phyloP scores from a whole-genome alignment of 2,888 invertebrate genomes.

The Yponomeuta sedellus region DNA sequence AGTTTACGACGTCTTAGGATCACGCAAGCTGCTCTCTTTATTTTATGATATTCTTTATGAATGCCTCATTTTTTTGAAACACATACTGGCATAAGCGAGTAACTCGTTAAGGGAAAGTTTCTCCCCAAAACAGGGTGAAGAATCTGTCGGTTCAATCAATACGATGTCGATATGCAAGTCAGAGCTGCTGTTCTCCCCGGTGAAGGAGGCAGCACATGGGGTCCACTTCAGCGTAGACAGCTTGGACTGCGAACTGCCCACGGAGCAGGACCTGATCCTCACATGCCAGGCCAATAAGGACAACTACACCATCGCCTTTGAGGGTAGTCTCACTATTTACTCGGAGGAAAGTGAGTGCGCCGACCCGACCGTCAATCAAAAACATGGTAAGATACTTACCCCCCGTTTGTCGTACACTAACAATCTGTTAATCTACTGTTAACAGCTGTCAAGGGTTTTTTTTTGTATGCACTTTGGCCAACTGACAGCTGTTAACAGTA shows the following conservation, averaged over 20 bases:
- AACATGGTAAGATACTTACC: slow-evolving; percentile 51
- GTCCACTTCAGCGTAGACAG: slow-evolving; percentile 93
- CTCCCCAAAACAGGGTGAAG: slow-evolving; percentile 76
- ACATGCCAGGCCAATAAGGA: slow-evolving; percentile 95
- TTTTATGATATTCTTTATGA: neutral
- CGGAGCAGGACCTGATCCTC: slow-evolving; percentile 89
- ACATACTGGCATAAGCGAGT: neutral
- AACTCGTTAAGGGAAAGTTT: neutral
- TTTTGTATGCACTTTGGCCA: no score
- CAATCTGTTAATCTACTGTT: no score
- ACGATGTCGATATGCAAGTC: slow-evolving; percentile 95
- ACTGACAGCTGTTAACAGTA: no score
- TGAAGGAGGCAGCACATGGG: slow-evolving; percentile 86
- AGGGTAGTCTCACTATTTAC: slow-evolving; percentile 90
- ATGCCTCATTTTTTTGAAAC: neutral
- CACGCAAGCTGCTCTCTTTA: neutral
- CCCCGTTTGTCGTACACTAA: no score
- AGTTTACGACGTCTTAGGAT: slow-evolving; percentile 17
- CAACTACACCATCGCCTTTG: slow-evolving; percentile 96
- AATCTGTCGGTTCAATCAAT: slow-evolving; percentile 83
- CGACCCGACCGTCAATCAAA: slow-evolving; percentile 70
- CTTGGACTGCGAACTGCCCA: slow-evolving; percentile 88
- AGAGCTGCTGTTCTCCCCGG: slow-evolving; percentile 92
- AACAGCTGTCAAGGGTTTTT: no score
- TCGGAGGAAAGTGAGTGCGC: slow-evolving; percentile 89